A percentile compares a stretch with the other conserved stretches of the same genome.
Conservation (phyloP, 2,113 vertebrate species). For the Podocnemis expansa region DNA sequence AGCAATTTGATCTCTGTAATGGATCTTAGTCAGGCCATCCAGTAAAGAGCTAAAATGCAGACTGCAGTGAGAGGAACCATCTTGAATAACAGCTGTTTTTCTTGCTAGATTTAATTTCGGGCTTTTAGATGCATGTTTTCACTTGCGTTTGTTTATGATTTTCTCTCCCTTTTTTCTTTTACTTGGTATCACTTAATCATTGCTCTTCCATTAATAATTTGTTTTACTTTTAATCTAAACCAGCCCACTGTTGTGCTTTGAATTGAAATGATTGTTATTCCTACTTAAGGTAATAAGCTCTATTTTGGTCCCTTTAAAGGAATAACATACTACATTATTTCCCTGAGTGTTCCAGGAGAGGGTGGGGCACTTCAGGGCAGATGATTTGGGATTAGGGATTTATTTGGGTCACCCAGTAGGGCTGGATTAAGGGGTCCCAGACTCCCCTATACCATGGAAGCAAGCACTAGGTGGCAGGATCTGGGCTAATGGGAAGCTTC, state of each 20-base stretch:
- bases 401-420: neutral
- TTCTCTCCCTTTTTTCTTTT: neutral
- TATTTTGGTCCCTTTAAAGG: neutral
- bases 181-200: neutral
- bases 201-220: neutral
- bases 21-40: neutral
- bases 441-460: too few species aligned
- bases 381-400: neutral
- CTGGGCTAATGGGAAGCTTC: too few species aligned
- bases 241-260: neutral
- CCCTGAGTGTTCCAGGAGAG: neutral
- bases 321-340: neutral
- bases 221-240: neutral
- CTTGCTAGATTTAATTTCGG: neutral
- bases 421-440: too few species aligned
- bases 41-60: neutral
- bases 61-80: neutral
- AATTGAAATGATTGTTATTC: neutral
- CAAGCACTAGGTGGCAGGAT: too few species aligned
- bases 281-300: neutral
- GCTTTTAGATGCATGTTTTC: neutral
- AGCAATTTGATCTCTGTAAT: neutral
- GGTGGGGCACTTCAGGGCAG: neutral
- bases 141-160: neutral
- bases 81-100: neutral